Evolutionary conservation across 2,888 invertebrate genomes (phyloP).

Genomic region (Chrysolina americana): DNA sequence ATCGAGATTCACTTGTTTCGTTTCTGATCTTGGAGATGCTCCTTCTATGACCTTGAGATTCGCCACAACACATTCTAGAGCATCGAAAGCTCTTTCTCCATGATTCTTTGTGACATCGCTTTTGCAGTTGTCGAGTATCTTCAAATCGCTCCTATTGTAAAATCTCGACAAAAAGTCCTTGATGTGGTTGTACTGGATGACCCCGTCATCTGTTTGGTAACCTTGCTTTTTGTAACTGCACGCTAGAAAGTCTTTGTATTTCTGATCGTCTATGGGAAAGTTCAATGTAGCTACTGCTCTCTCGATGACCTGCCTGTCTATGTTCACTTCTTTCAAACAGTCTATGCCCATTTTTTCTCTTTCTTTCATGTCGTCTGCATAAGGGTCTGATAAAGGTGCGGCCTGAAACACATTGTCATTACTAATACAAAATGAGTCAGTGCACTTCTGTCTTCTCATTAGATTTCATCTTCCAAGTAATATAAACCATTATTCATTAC

Average conservation of each 20-base stretch:
- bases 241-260: conserved; percentile 59
- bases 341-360: conserved; percentile 50
- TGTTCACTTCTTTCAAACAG: conserved; percentile 57
- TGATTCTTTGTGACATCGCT: conserved; percentile 42
- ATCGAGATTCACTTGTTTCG: background rate
- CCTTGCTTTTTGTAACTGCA: conserved; percentile 64
- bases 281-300: conserved; percentile 48
- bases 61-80: conserved; percentile 51
- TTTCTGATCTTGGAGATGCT: background rate
- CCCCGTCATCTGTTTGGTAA: conserved; percentile 57
- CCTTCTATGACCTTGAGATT: conserved; percentile 35
- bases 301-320: conserved; percentile 53
- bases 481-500: too few species aligned
- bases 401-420: conserved; percentile 20
- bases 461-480: too few species aligned
- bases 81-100: conserved; percentile 53
- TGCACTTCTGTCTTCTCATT: background rate
- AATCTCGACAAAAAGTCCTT: conserved; percentile 52
- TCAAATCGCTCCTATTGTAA: conserved; percentile 49
- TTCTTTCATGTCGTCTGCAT: conserved; percentile 45
- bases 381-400: conserved; percentile 29
- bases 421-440: background rate
- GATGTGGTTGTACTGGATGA: conserved; percentile 59
- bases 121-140: conserved; percentile 48
- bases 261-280: conserved; percentile 48